Base-by-base conservation (phyloP, 2,113 vertebrate genomes). In the Okapia johnstoni region DNA sequence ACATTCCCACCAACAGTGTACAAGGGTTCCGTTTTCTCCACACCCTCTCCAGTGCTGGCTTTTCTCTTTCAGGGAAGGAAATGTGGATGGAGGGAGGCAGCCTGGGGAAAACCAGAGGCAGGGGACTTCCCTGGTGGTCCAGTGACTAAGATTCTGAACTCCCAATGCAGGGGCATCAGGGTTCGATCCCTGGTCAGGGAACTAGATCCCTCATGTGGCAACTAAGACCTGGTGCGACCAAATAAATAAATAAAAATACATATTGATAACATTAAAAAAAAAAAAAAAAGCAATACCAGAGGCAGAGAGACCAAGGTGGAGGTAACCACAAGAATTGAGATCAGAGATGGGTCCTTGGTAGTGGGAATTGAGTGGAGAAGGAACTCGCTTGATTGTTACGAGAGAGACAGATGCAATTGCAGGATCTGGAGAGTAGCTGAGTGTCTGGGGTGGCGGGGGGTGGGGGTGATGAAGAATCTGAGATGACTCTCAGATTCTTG, bases 301-400 rank as follows among this genome's bases (percentile, higher is more conserved):
- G 43, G 60, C 33, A 6, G 30, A 40, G 58, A 87, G 52, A 33
- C 26, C 6, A 0, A 66, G 19, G 11, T 36, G 23, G 33, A 40
- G 28, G 57, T 33, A 4, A 73, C 66, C 70, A 36, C 5, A 2
- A 2, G n/a, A n/a, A 48, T 1, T n/a, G 79, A 61, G 13, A 28
- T 1, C 2, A 85, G 40, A 66, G 55, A 13, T 1, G 19, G n/a
- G 46, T 40, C 36, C 1, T 8, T 5, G 0, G 85, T 12, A 0
- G 7, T 10, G 43, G 43, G n/a, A 40, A 8, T 0, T 4, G 16
- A 79, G 57, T 0, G 21, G 76, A 48, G 61, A n/a, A 90, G 46
- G 66, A 28, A 17, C 46, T 85, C 1, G 6, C 21, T 84, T 12
- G 23, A 16, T 57, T 16, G 48, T 90, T 21, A 50, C 1, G 0